A percentile compares a stretch with the other conserved stretches of the same genome.
Evolutionary conservation across 2,113 vertebrate species (phyloP).

Genomic region (Petromus typicus): DNA sequence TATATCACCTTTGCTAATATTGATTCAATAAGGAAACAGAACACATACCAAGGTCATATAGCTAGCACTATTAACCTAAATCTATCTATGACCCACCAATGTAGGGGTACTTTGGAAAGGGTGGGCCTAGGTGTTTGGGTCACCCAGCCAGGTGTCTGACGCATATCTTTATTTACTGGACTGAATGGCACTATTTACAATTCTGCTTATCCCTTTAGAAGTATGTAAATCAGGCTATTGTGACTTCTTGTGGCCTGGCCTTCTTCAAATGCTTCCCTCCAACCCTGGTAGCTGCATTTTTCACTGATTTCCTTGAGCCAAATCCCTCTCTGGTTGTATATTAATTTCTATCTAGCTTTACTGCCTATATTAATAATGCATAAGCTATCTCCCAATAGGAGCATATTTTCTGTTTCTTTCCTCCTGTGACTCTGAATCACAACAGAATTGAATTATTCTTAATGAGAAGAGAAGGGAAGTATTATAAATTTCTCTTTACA

Average conservation of each 20-base stretch:
- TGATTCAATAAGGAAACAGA: background rate
- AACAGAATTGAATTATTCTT: background rate
- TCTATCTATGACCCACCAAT: background rate
- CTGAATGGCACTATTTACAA: background rate
- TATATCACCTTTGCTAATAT: background rate
- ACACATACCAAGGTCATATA: background rate
- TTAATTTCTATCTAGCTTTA: background rate
- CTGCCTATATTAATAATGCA: background rate
- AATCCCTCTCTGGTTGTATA: background rate
- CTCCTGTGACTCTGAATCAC: background rate
- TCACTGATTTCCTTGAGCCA: background rate
- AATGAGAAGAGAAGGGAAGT: background rate
- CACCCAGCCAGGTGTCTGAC: background rate
- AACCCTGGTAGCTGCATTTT: background rate
- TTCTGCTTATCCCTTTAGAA: background rate
- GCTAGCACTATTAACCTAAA: background rate
- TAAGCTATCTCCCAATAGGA: background rate
- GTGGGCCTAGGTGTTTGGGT: background rate
- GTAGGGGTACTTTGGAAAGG: background rate
- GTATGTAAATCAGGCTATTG: background rate
- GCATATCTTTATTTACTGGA: background rate
- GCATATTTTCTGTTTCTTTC: background rate
- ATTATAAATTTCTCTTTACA: background rate
- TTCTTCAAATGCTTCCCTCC: background rate
- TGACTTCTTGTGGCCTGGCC: background rate